Base-by-base conservation (phyloP, 2,113 vertebrate species). In the Paraplagusia blochii region DNA sequence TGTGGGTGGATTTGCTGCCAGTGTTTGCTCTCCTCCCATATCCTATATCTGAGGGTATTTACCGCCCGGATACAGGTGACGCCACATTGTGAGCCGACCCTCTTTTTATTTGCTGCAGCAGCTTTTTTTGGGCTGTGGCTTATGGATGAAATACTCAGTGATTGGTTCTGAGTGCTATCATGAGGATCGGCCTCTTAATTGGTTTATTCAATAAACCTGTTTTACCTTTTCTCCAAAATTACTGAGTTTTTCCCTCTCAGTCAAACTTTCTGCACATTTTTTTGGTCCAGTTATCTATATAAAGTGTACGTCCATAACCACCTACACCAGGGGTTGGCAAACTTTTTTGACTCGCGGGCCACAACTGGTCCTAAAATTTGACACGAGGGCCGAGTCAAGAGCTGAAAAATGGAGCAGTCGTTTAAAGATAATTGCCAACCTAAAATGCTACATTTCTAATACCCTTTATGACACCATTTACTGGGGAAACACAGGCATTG, bases 231-330 rank as follows among this genome's bases (percentile, higher is more conserved):
- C 18, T 8, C 8, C 10, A 8, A 43, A 46, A 38, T 47, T 4
- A 55, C 54, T 36, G 61, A 55, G 74, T 64, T 58, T 18, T 66
- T 66, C 57, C 62, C 55, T 63, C 73, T 43, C 14, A 34, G 50
- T 34, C 39, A 22, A 14, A 15, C 16, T 53, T 10, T 10, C 43
- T 6, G 40, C 44, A 55, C 22, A 35, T 44, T 42, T 42, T 29
- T 29, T 29, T 29, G 2, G 22, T 29, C 6, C 6, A 29, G 6
- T 29, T 29, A 29, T 29, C 6, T 4, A 29, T 29, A 29, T 29
- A 29, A 29, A 29, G 22, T 29, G 22, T 29, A 29, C 22, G 22
- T 29, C 22, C 6, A 29, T 2, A 4, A 29, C 2, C 22, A 29
- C 22, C 22, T 29, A 29, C 22, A 29, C 22, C 22, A 29, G 6